Evolutionary conservation across 2,113 vertebrate species (phyloP).

Genomic region (Anolis carolinensis): DNA sequence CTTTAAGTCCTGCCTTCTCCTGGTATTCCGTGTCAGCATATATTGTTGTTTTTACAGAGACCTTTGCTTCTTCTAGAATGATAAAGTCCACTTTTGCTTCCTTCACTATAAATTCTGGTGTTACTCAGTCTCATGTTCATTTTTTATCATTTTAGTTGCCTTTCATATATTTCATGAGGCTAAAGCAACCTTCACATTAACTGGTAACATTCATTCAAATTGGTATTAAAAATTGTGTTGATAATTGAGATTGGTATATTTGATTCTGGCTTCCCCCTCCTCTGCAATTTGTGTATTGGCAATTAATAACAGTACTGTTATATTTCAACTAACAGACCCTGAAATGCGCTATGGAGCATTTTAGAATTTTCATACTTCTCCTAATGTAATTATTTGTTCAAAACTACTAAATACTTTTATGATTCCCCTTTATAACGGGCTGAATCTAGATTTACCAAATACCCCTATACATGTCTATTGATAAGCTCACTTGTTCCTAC

Average conservation of each 20-base stretch:
- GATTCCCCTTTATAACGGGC: not conserved
- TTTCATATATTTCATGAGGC: not conserved
- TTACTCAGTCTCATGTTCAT: not conserved
- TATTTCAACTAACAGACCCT: not conserved
- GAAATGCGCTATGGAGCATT: not conserved
- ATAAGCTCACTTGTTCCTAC: not conserved
- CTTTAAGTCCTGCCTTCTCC: slow-evolving; percentile 55
- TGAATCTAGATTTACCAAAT: not conserved
- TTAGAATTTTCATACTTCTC: not conserved
- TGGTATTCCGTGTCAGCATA: slow-evolving; percentile 34
- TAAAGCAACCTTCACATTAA: not conserved
- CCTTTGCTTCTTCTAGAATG: slow-evolving; percentile 11
- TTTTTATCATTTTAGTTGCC: not conserved
- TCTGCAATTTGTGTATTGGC: not conserved
- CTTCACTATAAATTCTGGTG: slow-evolving; percentile 31
- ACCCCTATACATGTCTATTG: not conserved
- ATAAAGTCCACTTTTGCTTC: slow-evolving; percentile 7
- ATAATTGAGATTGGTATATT: not conserved
- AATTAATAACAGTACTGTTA: not conserved
- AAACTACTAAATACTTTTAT: not conserved
- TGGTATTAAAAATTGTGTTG: not conserved
- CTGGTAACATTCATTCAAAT: not conserved
- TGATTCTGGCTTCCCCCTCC: not conserved
- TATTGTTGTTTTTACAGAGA: slow-evolving; percentile 23
- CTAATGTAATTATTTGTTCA: not conserved